Evolutionary conservation across 1,140 invertebrate genomes (phyloP).

Genomic region (Drosophila baimaii): DNA sequence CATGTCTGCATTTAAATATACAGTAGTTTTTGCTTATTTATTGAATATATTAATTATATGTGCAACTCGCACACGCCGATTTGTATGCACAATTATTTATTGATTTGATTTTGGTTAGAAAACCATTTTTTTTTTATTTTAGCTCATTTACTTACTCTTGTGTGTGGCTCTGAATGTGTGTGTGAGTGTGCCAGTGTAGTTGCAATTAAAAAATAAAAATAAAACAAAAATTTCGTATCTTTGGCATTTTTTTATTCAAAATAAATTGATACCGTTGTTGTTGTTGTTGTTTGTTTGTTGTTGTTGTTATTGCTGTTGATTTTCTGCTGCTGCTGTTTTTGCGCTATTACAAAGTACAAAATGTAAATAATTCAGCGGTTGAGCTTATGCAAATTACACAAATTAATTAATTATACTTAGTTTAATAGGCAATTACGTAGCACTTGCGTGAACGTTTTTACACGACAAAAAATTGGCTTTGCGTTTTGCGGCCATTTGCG

Average conservation of each 20-base stretch:
- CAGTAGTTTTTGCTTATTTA: slow-evolving; percentile 27
- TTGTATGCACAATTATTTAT: slow-evolving; percentile 61
- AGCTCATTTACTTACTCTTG: slow-evolving; percentile 38
- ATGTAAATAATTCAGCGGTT: slow-evolving; percentile 66
- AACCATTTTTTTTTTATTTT: slow-evolving; percentile 23
- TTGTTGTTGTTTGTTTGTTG: slow-evolving; percentile 31
- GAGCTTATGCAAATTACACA: slow-evolving; percentile 70
- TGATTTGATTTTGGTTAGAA: slow-evolving; percentile 15
- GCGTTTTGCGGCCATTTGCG: slow-evolving; percentile 5
- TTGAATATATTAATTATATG: slow-evolving; percentile 45
- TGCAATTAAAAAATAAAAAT: slow-evolving; percentile 12
- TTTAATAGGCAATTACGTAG: slow-evolving; percentile 71
- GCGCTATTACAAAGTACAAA: slow-evolving; percentile 59
- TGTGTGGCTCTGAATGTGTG: slow-evolving; percentile 5
- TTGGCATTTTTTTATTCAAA: slow-evolving; percentile 80
- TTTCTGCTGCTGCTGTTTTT: slow-evolving; percentile 23
- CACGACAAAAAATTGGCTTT: slow-evolving; percentile 16
- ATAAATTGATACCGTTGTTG: slow-evolving; percentile 74
- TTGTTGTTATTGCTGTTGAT: slow-evolving; percentile 35
- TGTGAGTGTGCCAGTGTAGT: slow-evolving; percentile 6
- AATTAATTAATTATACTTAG: slow-evolving; percentile 68
- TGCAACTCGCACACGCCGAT: slow-evolving; percentile 31
- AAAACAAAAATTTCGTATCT: slow-evolving; percentile 59
- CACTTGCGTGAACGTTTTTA: slow-evolving; percentile 37
- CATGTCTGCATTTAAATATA: slow-evolving; percentile 28